phyloP scores from a whole-genome alignment of 1,140 invertebrate species.

The Tetragnatha versicolor region DNA sequence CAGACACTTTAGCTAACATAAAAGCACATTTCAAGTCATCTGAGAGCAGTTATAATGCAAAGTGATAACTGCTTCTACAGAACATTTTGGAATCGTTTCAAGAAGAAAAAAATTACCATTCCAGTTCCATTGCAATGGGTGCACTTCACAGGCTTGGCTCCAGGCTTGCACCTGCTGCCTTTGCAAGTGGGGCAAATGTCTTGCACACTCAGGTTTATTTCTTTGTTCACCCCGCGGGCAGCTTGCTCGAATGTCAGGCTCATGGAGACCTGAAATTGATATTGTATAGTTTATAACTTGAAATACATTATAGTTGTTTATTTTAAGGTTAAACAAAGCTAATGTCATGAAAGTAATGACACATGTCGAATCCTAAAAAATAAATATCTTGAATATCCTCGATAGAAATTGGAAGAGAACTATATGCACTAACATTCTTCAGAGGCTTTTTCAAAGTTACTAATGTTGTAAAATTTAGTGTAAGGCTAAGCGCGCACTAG shows the following conservation, averaged over 20 bases:
- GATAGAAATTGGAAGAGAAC: too few species aligned
- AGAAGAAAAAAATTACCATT: slow-evolving; percentile 71
- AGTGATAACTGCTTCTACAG: too few species aligned
- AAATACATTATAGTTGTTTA: background rate
- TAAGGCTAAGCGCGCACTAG: too few species aligned
- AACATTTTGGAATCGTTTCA: background rate
- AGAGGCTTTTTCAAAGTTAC: too few species aligned
- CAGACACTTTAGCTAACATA: too few species aligned
- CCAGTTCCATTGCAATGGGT: slow-evolving; percentile 96
- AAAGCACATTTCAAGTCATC: too few species aligned
- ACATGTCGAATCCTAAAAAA: background rate
- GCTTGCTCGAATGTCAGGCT: slow-evolving; percentile 95
- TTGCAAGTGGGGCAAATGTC: slow-evolving; percentile 90
- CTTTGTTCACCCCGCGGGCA: slow-evolving; percentile 93
- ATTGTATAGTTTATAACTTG: background rate
- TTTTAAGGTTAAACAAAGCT: background rate
- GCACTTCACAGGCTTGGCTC: slow-evolving; percentile 86
- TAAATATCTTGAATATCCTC: too few species aligned
- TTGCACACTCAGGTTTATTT: slow-evolving; percentile 88
- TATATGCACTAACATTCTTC: too few species aligned
- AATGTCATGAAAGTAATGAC: background rate
- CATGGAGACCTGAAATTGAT: slow-evolving; percentile 74
- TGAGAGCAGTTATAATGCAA: too few species aligned
- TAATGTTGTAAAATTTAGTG: too few species aligned
- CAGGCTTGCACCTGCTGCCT: slow-evolving; percentile 84